Evolutionary conservation across 2,888 invertebrate species (phyloP).

Genomic region (Barypeithes pellucidus): DNA sequence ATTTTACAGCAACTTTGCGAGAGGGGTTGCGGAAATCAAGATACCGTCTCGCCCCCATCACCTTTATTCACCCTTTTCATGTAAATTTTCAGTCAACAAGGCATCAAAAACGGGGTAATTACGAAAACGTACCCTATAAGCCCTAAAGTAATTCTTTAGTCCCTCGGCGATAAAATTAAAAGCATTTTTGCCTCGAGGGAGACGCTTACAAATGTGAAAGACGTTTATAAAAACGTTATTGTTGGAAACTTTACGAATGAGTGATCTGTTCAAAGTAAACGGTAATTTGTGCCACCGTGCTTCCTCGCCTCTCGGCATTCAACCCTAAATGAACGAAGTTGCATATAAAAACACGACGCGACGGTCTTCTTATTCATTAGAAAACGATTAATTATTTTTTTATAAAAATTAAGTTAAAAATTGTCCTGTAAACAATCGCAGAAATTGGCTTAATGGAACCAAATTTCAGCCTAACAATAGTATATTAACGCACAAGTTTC

Average conservation of each 20-base stretch:
- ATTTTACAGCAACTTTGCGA: conserved; percentile 1
- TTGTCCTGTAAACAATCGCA: too few relatives aligned
- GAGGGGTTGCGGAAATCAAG: conserved; percentile 16
- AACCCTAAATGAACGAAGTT: background rate
- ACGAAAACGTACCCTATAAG: conserved; percentile 24
- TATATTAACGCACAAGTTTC: too few relatives aligned
- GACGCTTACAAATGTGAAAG: conserved; percentile 9
- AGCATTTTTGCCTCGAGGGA: conserved; percentile 25
- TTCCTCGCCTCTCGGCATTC: too few relatives aligned
- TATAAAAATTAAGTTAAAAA: too few relatives aligned
- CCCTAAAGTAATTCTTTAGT: conserved; percentile 35
- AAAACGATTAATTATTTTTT: too few relatives aligned
- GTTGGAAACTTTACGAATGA: background rate
- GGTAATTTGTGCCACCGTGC: too few relatives aligned
- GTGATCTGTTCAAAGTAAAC: too few relatives aligned
- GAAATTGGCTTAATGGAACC: too few relatives aligned
- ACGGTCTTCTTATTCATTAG: too few relatives aligned
- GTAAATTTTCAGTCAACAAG: conserved; percentile 30
- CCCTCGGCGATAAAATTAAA: conserved; percentile 31
- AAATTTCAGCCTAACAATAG: too few relatives aligned
- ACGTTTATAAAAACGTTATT: conserved; percentile 19
- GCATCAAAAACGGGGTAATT: conserved; percentile 29
- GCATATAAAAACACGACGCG: too few relatives aligned
- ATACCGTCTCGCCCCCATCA: conserved; percentile 14
- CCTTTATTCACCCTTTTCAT: conserved; percentile 26